Percentiles rank a stretch among this genome's conserved stretches.
These are phyloP conservation scores for Chamaea fasciata DNA, from an alignment of 2,113 vertebrate genomes.

Conservation along the genomic window DNA sequence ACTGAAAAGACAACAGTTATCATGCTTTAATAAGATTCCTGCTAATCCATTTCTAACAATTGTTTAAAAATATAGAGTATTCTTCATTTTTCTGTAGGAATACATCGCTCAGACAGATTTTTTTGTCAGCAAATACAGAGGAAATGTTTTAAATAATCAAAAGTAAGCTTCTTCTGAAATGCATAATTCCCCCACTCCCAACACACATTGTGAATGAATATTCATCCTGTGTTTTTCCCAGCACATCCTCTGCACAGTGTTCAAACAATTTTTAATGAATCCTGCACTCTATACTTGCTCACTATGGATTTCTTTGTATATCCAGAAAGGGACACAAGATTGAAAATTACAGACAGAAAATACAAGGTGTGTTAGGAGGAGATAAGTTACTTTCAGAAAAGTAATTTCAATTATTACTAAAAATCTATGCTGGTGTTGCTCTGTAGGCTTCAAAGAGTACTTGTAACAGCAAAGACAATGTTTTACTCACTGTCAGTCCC, in stretches of 20 bases:
- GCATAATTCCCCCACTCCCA: neutral
- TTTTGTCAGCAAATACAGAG: neutral
- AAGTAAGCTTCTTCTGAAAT: neutral
- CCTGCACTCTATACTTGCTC: neutral
- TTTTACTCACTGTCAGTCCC: slow-evolving; percentile 16
- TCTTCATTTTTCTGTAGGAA: neutral
- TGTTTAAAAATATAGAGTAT: neutral
- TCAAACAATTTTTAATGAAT: slow-evolving; percentile 13
- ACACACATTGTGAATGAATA: neutral
- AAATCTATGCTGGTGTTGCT: neutral
- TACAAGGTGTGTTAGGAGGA: slow-evolving; percentile 25
- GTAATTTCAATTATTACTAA: slow-evolving; percentile 28
- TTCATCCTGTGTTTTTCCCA: neutral
- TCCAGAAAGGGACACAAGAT: neutral
- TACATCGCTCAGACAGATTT: neutral
- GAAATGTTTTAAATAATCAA: neutral
- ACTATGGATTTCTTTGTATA: neutral
- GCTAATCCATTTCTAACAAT: neutral
- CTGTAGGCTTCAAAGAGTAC: slow-evolving; percentile 4
- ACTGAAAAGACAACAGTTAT: neutral
- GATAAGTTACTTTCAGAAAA: slow-evolving; percentile 36
- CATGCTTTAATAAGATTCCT: neutral
- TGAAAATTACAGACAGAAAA: slow-evolving; percentile 14
- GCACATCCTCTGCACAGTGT: neutral
- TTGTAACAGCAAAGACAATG: neutral